Evolutionary conservation across 1,140 invertebrate species (phyloP).

Genomic region (Neuroterus valhalla): DNA sequence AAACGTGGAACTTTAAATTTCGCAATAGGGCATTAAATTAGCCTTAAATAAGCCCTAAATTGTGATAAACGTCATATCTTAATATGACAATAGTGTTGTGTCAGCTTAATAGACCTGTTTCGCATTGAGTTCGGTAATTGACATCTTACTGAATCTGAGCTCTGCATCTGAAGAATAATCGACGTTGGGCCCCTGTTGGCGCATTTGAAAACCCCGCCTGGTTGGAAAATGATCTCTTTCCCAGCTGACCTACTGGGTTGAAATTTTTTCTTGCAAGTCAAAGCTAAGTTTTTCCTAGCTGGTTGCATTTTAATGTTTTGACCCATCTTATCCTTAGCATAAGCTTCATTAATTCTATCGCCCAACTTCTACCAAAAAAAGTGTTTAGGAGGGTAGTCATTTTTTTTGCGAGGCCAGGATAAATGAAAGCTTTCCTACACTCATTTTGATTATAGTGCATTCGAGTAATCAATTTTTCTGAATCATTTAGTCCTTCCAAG

Average conservation of each 20-base stretch:
- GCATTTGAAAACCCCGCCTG: constrained; percentile 19
- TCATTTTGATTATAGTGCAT: neutral
- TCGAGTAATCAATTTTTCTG: constrained; percentile 33
- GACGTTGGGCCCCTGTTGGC: constrained; percentile 10
- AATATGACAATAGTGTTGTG: no score
- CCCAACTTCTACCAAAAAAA: constrained; percentile 36
- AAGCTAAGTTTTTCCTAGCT: no score
- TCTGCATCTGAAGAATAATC: constrained; percentile 35
- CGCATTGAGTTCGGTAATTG: neutral
- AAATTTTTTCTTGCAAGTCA: no score
- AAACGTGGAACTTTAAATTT: no score
- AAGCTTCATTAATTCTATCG: constrained; percentile 33
- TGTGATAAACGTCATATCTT: no score
- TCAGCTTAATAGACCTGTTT: no score
- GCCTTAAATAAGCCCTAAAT: no score
- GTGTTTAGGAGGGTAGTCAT: constrained; percentile 27
- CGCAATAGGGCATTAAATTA: no score
- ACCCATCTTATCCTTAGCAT: constrained; percentile 14
- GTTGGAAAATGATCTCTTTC: constrained; percentile 18
- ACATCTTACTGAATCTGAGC: constrained; percentile 6
- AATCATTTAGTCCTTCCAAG: constrained; percentile 34
- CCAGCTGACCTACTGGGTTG: neutral
- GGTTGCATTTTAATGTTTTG: no score
- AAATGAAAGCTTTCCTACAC: constrained; percentile 37
- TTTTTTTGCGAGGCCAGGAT: constrained; percentile 13